Conservation (phyloP, 2,888 invertebrate species). For the Scaptomyza cyrtandrae region DNA sequence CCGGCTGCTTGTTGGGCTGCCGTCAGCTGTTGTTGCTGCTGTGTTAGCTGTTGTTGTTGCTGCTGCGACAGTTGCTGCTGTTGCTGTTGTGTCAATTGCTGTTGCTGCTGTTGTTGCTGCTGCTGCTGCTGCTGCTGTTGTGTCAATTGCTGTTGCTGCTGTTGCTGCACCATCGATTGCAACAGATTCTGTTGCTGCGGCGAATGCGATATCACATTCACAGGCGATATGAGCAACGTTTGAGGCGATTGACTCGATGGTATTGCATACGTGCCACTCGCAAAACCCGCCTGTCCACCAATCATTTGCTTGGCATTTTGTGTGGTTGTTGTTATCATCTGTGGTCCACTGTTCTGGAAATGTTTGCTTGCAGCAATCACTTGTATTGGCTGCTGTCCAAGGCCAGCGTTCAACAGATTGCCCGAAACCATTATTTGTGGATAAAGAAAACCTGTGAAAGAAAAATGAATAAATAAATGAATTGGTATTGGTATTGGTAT, state of each 20-base stretch:
- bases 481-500: not conserved
- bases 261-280: conserved; percentile 89
- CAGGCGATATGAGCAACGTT: conserved; percentile 89
- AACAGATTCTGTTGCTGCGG: conserved; percentile 84
- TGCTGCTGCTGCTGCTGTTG: conserved; percentile 74
- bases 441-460: conserved; percentile 87
- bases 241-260: conserved; percentile 91
- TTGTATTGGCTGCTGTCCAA: conserved; percentile 86
- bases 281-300: conserved; percentile 81
- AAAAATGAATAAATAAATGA: not conserved
- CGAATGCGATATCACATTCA: conserved; percentile 82
- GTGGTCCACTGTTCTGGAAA: conserved; percentile 92
- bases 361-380: conserved; percentile 93
- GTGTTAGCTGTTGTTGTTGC: conserved; percentile 52
- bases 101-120: conserved; percentile 78
- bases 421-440: conserved; percentile 93
- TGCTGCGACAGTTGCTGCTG: conserved; percentile 59
- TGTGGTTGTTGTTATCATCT: conserved; percentile 90
- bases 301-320: conserved; percentile 90
- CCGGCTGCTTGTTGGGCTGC: conserved; percentile 61
- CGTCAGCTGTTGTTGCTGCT: conserved; percentile 45
- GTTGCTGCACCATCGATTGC: conserved; percentile 77
- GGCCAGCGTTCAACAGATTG: conserved; percentile 87
- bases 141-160: conserved; percentile 60
- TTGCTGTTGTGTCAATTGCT: conserved; percentile 71